Evolutionary conservation across 2,113 vertebrate species (phyloP).

Genomic region (Aspiorhynchus laticeps): DNA sequence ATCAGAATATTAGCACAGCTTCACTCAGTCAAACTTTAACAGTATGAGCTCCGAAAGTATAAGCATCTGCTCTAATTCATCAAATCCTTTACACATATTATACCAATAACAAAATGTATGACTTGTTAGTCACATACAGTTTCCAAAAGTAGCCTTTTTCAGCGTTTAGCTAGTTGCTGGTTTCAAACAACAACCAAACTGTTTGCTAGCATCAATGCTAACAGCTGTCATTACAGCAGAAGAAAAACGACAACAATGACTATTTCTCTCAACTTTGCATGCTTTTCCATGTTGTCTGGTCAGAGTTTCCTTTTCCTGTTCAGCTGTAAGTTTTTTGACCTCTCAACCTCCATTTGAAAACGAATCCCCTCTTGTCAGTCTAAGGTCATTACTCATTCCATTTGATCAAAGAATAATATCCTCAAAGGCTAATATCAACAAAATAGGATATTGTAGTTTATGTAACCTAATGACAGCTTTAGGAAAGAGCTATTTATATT

Average conservation of each 20-base stretch:
- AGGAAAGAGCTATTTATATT: slow-evolving; percentile 23
- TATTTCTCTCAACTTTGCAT: not conserved
- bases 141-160: not conserved
- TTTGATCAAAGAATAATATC: slow-evolving; percentile 17
- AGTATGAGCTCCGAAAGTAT: not conserved
- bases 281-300: not conserved
- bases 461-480: slow-evolving; percentile 7
- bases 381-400: not conserved
- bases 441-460: not conserved
- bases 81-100: not conserved
- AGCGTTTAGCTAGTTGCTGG: not conserved
- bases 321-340: slow-evolving; percentile 16
- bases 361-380: not conserved
- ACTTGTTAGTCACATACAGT: not conserved
- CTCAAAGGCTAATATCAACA: not conserved
- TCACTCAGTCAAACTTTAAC: not conserved
- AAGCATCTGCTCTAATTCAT: not conserved
- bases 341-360: slow-evolving; percentile 19
- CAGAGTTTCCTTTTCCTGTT: not conserved
- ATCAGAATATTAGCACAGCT: not conserved
- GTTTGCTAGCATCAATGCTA: not conserved
- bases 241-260: not conserved
- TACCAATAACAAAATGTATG: not conserved
- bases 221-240: not conserved
- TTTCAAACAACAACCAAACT: not conserved